These are phyloP conservation scores for Oryzias woworae DNA, from an alignment of 2,113 vertebrate genomes.

Conservation along the genomic window DNA sequence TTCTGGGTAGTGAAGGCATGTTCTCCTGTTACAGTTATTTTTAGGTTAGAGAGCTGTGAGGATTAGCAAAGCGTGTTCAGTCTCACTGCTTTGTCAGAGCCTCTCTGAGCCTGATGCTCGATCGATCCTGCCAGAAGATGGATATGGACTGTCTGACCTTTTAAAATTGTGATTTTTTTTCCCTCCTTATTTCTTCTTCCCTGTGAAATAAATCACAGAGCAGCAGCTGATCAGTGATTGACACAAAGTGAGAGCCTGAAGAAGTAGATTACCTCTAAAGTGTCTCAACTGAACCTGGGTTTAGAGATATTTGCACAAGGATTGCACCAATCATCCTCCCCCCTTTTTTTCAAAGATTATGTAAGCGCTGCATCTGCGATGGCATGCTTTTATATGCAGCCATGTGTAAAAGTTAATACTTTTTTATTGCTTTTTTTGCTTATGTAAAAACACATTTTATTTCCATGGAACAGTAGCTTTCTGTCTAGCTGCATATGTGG, in stretches of 20 bases:
- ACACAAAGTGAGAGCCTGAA: conserved; percentile 16
- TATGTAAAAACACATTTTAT: too few species aligned
- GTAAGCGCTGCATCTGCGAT: too few species aligned
- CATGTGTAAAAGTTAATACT: too few species aligned
- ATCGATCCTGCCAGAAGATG: conserved; percentile 53
- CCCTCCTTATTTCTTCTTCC: conserved; percentile 14
- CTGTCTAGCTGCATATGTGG: too few species aligned
- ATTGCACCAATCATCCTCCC: neutral
- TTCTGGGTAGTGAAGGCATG: neutral
- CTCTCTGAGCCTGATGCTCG: neutral
- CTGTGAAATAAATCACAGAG: conserved; percentile 49
- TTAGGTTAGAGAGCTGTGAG: conserved; percentile 21
- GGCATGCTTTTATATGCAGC: too few species aligned
- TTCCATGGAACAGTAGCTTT: too few species aligned
- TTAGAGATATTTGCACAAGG: neutral
- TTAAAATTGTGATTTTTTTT: conserved; percentile 51
- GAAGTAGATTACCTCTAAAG: conserved; percentile 9
- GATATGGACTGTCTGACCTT: conserved; percentile 59
- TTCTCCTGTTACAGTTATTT: conserved; percentile 2
- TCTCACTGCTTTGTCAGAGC: neutral
- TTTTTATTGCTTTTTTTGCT: too few species aligned
- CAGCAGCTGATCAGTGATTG: conserved; percentile 37
- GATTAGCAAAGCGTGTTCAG: conserved; percentile 3
- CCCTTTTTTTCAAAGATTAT: too few species aligned
- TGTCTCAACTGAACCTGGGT: neutral